Evolutionary conservation across 2,888 invertebrate species (phyloP).

Genomic region (Dolichomitus sp.): DNA sequence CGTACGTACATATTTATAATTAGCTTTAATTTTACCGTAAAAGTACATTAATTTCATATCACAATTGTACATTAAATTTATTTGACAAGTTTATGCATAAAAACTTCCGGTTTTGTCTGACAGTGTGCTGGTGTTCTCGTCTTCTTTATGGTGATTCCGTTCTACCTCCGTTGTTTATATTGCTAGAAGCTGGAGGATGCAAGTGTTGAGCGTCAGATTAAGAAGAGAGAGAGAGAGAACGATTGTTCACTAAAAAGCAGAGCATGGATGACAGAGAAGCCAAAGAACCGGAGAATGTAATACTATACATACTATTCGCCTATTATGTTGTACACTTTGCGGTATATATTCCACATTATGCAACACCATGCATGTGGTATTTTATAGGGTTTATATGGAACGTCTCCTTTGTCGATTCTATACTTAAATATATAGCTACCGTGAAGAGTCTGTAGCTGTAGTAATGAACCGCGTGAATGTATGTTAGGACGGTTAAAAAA

Average conservation of each 20-base stretch:
- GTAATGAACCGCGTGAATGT: too few species aligned
- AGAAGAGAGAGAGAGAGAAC: not conserved
- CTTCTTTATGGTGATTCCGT: not conserved
- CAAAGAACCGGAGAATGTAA: not conserved
- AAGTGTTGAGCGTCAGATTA: not conserved
- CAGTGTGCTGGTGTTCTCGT: not conserved
- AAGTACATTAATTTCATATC: too few species aligned
- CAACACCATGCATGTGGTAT: not conserved
- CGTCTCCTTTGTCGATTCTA: too few species aligned
- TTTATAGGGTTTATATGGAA: too few species aligned
- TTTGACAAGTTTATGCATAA: too few species aligned
- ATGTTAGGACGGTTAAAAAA: too few species aligned
- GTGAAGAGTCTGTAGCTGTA: too few species aligned
- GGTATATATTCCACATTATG: conserved; percentile 5
- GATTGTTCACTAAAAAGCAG: not conserved
- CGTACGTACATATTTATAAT: too few species aligned
- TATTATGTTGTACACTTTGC: conserved; percentile 38
- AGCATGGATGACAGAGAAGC: not conserved
- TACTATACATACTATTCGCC: conserved; percentile 46
- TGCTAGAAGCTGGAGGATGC: not conserved
- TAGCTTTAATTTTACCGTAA: too few species aligned
- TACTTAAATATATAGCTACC: too few species aligned
- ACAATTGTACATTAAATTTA: too few species aligned
- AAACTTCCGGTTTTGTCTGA: too few species aligned
- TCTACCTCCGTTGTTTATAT: not conserved